These are phyloP conservation scores for Clusia tigrina DNA, from an alignment of 2,888 invertebrate species.

Conservation along the genomic window DNA sequence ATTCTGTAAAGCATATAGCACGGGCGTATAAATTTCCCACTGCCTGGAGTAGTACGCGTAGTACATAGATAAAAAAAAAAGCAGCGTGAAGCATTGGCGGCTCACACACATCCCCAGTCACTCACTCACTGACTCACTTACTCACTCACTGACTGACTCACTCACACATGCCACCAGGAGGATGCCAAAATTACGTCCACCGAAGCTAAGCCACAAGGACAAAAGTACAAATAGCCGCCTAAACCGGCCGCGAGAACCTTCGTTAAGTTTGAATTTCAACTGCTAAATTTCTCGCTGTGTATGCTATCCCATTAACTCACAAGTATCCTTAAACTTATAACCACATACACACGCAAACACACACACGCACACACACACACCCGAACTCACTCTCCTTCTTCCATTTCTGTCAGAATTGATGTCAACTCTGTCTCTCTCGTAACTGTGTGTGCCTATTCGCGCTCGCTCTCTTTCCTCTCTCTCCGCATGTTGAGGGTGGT, in stretches of 20 bases:
- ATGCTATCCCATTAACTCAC: not conserved
- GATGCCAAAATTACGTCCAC: not conserved
- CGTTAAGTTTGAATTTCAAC: not conserved
- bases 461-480: not conserved
- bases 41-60: not conserved
- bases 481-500: not conserved
- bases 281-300: conserved; percentile 2
- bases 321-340: not conserved
- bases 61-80: not conserved
- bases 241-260: too few species aligned
- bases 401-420: not conserved
- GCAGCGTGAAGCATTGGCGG: too few species aligned
- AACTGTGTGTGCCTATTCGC: not conserved
- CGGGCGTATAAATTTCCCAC: not conserved
- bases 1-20: not conserved
- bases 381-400: not conserved
- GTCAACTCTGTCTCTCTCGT: not conserved
- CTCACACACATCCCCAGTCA: too few species aligned
- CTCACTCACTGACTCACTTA: too few species aligned
- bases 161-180: not conserved
- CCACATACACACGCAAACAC: conserved; percentile 1
- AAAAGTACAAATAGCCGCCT: too few species aligned
- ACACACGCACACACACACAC: not conserved
- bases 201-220: too few species aligned
- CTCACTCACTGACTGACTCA: too few species aligned